Conservation (phyloP, 2,113 vertebrate genomes). For the Lethenteron camtschaticum region DNA sequence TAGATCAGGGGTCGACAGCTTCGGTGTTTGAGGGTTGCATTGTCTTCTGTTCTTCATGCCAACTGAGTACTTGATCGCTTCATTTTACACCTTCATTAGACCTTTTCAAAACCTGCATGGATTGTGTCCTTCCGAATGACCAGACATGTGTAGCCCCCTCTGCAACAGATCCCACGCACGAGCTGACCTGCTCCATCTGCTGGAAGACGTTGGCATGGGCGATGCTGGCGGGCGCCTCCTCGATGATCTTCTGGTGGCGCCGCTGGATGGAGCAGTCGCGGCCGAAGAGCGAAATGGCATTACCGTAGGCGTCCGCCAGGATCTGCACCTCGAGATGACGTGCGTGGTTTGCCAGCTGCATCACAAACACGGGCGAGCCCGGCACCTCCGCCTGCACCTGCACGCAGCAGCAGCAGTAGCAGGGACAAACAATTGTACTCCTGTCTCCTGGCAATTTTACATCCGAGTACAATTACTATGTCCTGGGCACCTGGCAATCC, state of each 20-base stretch:
- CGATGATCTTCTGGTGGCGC: slow-evolving; percentile 93
- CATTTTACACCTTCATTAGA: too few relatives aligned
- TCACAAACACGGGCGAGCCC: slow-evolving; percentile 85
- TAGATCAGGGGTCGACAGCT: too few relatives aligned
- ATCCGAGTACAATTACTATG: too few relatives aligned
- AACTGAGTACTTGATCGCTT: too few relatives aligned
- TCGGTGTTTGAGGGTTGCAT: too few relatives aligned
- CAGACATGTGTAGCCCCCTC: not conserved
- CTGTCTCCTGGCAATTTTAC: too few relatives aligned
- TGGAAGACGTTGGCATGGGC: slow-evolving; percentile 64
- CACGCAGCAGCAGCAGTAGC: not conserved
- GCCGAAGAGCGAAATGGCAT: slow-evolving; percentile 86
- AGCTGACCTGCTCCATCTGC: slow-evolving; percentile 68
- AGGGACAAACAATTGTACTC: too few relatives aligned
- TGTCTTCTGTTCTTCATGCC: too few relatives aligned
- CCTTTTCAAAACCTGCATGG: not conserved
- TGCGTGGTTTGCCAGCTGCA: slow-evolving; percentile 82
- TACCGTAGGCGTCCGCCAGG: slow-evolving; percentile 81
- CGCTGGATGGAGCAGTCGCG: slow-evolving; percentile 90
- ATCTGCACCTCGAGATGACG: slow-evolving; percentile 93
- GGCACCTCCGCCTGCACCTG: slow-evolving; percentile 89
- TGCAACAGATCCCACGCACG: not conserved
- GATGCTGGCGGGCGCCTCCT: slow-evolving; percentile 83
- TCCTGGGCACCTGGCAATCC: too few relatives aligned
- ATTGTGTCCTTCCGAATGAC: not conserved